Evolutionary conservation across 2,113 vertebrate species (phyloP).

Genomic region (Macrotis lagotis): DNA sequence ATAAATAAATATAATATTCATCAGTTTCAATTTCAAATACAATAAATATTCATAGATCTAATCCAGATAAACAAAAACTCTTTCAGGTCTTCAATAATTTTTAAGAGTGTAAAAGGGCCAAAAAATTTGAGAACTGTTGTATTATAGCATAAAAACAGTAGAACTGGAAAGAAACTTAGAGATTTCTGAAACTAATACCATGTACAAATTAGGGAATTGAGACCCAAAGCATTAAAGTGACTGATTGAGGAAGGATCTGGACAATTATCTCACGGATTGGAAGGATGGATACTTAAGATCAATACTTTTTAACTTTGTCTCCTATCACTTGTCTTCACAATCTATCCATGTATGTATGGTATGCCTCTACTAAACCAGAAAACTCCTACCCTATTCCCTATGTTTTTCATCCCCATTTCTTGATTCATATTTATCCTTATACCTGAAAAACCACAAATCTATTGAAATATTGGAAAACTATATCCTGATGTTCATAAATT

Average conservation of each 20-base stretch:
- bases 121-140: neutral
- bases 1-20: neutral
- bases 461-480: neutral
- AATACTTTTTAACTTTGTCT: neutral
- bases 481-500: neutral
- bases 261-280: neutral
- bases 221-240: neutral
- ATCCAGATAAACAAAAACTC: neutral
- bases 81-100: neutral
- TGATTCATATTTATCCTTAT: neutral
- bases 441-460: neutral
- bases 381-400: neutral
- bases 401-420: neutral
- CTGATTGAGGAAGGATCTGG: neutral
- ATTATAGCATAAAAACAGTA: neutral
- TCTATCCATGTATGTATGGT: neutral
- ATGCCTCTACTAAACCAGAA: neutral
- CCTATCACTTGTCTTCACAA: neutral
- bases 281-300: neutral
- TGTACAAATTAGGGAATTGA: neutral
- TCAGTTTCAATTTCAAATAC: neutral
- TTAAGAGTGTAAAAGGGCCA: neutral
- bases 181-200: neutral
- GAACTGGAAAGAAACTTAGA: neutral
- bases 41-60: neutral